phyloP scores from a whole-genome alignment of 2,888 invertebrate species.

The Zhuqinia jingwanae region DNA sequence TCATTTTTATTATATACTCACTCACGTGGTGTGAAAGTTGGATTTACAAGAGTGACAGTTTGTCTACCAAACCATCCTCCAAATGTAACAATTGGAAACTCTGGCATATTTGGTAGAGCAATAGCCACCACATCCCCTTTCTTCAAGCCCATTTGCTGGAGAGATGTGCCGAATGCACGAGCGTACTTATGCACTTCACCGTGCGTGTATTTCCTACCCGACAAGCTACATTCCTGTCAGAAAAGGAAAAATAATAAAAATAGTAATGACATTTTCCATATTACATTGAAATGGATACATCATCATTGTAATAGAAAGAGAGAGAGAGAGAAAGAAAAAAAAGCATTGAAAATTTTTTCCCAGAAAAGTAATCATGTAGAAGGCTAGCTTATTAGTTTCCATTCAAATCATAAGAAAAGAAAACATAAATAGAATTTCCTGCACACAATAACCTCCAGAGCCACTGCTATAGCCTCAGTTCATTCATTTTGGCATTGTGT shows the following conservation, averaged over 20 bases:
- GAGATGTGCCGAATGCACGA: conserved; percentile 78
- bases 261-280: neutral
- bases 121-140: conserved; percentile 78
- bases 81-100: conserved; percentile 77
- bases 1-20: neutral
- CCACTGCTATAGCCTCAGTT: neutral
- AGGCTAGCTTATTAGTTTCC: neutral
- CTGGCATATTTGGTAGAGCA: conserved; percentile 79
- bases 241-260: neutral
- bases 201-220: conserved; percentile 73
- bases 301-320: neutral
- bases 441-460: neutral
- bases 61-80: conserved; percentile 78
- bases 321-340: neutral
- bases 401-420: conserved; percentile 21
- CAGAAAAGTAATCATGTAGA: neutral
- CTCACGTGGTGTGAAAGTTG: conserved; percentile 77
- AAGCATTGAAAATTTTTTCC: conserved; percentile 14
- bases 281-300: neutral
- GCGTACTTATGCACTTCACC: conserved; percentile 67
- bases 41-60: conserved; percentile 79
- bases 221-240: conserved; percentile 73
- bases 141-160: conserved; percentile 74
- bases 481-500: neutral
- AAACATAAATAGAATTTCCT: neutral